These are phyloP conservation scores for Phymastichus coffea DNA, from an alignment of 1,140 invertebrate genomes.

Conservation along the genomic window DNA sequence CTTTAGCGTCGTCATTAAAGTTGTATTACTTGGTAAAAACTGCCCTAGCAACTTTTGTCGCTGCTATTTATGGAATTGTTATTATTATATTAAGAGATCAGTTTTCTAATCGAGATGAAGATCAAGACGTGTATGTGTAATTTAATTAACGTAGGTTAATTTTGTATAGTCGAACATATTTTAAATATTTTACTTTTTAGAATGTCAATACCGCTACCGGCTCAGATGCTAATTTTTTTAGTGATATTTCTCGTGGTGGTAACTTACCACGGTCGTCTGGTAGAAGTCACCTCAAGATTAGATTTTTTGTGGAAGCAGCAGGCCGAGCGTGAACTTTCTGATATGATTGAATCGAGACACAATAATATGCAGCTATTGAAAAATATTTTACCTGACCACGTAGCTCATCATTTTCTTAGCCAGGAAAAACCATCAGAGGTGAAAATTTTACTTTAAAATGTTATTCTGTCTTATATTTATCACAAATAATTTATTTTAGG, in stretches of 20 bases:
- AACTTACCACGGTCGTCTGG: constrained; percentile 85
- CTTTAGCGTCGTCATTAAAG: constrained; percentile 88
- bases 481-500: constrained; percentile 69
- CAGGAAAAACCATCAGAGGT: constrained; percentile 72
- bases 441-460: constrained; percentile 12
- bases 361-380: constrained; percentile 84
- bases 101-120: constrained; percentile 35
- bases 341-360: constrained; percentile 85
- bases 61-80: constrained; percentile 68
- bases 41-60: constrained; percentile 74
- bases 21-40: constrained; percentile 90
- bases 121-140: constrained; percentile 31
- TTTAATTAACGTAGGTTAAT: not conserved
- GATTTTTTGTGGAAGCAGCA: constrained; percentile 96
- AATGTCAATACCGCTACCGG: constrained; percentile 65
- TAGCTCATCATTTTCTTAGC: constrained; percentile 90
- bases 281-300: constrained; percentile 84
- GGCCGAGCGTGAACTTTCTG: constrained; percentile 84
- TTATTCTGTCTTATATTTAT: no score
- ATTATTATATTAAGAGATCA: constrained; percentile 62
- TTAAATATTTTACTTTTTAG: constrained; percentile 37
- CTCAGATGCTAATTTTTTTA: constrained; percentile 79
- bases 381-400: constrained; percentile 95
- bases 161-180: constrained; percentile 5
- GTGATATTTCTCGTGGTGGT: constrained; percentile 83